phyloP scores from a whole-genome alignment of 2,113 vertebrate genomes.

The Malurus melanocephalus region DNA sequence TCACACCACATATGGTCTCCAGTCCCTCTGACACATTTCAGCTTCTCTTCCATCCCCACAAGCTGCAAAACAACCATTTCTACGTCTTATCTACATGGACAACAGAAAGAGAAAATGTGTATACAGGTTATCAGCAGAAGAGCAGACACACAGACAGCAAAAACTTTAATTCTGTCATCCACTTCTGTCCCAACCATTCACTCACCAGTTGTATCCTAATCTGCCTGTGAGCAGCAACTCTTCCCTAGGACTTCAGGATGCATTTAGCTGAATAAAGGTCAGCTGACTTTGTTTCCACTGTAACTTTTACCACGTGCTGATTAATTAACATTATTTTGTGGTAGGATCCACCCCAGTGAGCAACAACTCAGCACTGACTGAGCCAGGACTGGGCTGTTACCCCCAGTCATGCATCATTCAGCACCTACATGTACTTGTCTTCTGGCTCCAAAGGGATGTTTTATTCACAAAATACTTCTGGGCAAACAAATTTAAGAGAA shows the following conservation, averaged over 20 bases:
- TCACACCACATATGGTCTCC: not conserved
- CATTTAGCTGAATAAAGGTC: not conserved
- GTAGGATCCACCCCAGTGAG: not conserved
- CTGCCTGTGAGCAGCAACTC: not conserved
- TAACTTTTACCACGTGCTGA: not conserved
- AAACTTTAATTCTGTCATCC: not conserved
- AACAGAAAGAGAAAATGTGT: not conserved
- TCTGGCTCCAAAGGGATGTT: not conserved
- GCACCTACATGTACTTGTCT: not conserved
- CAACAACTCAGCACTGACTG: fast-evolving
- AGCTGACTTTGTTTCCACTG: not conserved
- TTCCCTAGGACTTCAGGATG: not conserved
- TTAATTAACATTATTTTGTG: not conserved
- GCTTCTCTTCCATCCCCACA: not conserved
- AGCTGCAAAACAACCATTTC: not conserved
- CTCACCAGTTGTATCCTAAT: not conserved
- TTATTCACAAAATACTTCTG: not conserved
- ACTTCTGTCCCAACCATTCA: not conserved
- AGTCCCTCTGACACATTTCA: not conserved
- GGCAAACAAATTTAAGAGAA: not conserved
- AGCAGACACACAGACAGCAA: not conserved
- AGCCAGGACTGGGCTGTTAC: not conserved
- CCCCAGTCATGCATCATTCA: fast-evolving
- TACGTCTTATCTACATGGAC: not conserved
- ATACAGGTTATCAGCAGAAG: not conserved